Evolutionary conservation across 2,113 vertebrate genomes (phyloP).

Genomic region (Strix uralensis): DNA sequence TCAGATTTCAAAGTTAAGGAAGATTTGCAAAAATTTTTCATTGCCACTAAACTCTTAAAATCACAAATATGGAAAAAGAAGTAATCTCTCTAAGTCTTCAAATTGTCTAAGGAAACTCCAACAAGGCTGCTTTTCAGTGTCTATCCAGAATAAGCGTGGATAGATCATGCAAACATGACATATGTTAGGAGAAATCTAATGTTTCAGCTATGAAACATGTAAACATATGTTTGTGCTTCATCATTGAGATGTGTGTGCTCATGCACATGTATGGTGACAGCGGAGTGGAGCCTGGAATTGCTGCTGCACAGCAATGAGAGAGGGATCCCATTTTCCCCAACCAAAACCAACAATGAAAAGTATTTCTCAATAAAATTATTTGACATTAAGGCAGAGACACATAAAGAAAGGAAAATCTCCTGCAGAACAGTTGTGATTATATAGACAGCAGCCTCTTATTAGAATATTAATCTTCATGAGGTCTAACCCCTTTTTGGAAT

Average conservation of each 20-base stretch:
- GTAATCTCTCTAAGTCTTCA: neutral
- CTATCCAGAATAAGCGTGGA: neutral
- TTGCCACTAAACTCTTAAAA: neutral
- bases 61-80: neutral
- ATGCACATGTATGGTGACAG: accelerated
- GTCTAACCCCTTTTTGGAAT: neutral
- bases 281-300: accelerated
- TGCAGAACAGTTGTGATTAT: neutral
- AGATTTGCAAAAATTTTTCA: neutral
- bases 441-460: neutral
- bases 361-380: neutral
- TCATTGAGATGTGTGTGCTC: neutral
- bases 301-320: neutral
- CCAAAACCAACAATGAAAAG: neutral
- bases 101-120: neutral
- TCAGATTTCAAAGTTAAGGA: neutral
- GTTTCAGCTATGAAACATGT: neutral
- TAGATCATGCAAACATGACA: neutral
- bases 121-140: neutral
- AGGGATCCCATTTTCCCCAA: neutral
- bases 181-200: neutral
- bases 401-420: neutral
- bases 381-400: neutral
- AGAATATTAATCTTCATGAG: neutral
- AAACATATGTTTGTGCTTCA: neutral